Conservation (phyloP, 2,888 invertebrate genomes). For the Alviniconcha strummeri region DNA sequence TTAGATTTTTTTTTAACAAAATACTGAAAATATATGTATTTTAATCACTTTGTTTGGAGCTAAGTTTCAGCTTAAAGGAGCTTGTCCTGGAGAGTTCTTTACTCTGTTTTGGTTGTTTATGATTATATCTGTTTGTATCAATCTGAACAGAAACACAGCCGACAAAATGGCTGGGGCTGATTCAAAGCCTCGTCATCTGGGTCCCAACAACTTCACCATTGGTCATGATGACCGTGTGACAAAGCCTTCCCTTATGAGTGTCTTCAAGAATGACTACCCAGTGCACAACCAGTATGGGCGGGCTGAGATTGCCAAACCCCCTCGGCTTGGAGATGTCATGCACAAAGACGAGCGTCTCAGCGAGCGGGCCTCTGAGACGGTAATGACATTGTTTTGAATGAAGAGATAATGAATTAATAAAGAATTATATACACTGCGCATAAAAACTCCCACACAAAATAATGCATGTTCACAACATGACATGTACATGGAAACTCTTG, state of each 20-base stretch:
- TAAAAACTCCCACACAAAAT: no score
- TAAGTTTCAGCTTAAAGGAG: no score
- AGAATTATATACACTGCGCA: no score
- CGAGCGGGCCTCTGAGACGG: slow-evolving; percentile 64
- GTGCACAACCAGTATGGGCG: slow-evolving; percentile 52
- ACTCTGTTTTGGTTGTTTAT: no score
- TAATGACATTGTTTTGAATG: neutral
- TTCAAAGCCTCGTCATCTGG: slow-evolving; percentile 41
- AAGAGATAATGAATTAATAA: neutral
- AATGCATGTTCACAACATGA: no score
- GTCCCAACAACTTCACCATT: slow-evolving; percentile 64
- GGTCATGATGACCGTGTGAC: slow-evolving; percentile 59
- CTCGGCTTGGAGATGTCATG: slow-evolving; percentile 64
- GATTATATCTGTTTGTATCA: no score
- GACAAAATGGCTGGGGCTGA: neutral
- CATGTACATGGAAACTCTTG: no score
- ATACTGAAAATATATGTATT: neutral
- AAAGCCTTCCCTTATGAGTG: slow-evolving; percentile 54
- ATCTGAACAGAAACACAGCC: no score
- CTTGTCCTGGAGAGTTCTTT: no score
- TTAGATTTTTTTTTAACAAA: neutral
- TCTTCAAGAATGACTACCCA: slow-evolving; percentile 66
- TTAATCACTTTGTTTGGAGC: neutral
- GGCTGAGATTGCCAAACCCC: slow-evolving; percentile 55
- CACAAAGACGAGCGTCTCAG: slow-evolving; percentile 63